A percentile compares a stretch with the other conserved stretches of the same genome.
phyloP scores from a whole-genome alignment of 2,888 invertebrate genomes.

The Oxycera nigricornis region DNA sequence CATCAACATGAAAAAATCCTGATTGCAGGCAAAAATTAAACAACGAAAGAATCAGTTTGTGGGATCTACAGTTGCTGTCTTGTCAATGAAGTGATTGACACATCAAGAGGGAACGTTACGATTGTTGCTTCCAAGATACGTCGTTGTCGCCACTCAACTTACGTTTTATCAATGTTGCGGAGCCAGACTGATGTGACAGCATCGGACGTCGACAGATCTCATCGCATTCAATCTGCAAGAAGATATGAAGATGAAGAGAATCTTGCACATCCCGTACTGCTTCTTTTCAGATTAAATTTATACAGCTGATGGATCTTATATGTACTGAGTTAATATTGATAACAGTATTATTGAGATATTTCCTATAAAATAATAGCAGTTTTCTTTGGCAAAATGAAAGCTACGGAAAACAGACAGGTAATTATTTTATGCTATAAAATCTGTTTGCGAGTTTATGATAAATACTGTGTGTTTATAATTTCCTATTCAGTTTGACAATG shows the following conservation, averaged over 20 bases:
- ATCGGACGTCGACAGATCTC: conserved; percentile 41
- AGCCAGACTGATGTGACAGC: conserved; percentile 39
- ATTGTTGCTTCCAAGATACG: neutral
- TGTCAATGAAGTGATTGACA: conserved; percentile 44
- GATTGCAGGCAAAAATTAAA: neutral
- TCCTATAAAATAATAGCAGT: too few species aligned
- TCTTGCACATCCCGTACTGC: neutral
- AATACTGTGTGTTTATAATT: too few species aligned
- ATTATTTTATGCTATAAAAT: too few species aligned
- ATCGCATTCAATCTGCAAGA: neutral
- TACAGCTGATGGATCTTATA: neutral
- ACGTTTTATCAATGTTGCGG: conserved; percentile 43
- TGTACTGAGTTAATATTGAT: neutral
- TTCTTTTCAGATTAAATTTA: neutral
- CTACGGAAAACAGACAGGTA: too few species aligned
- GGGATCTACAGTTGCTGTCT: conserved; percentile 44
- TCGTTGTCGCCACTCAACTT: conserved; percentile 2
- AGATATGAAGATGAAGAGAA: neutral
- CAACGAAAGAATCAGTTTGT: neutral
- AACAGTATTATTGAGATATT: neutral
- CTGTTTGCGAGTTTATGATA: too few species aligned
- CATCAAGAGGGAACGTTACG: conserved; percentile 41
- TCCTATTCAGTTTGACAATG: too few species aligned
- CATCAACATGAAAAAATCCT: neutral
- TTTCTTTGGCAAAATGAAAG: too few species aligned